Evolutionary conservation across 2,888 invertebrate genomes (phyloP).

Genomic region (Syritta pipiens): DNA sequence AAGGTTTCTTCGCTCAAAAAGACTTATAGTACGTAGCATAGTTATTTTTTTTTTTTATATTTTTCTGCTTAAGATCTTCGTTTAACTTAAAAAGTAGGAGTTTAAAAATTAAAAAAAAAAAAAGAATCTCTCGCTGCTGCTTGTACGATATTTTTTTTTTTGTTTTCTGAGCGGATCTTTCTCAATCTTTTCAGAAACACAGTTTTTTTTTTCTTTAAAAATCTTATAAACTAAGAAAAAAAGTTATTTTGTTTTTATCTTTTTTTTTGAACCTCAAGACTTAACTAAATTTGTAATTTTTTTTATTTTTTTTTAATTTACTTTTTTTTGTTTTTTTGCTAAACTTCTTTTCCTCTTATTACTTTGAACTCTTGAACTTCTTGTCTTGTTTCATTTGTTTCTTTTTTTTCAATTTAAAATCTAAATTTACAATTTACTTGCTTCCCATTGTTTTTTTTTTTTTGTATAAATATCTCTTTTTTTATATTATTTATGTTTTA

Average conservation of each 20-base stretch:
- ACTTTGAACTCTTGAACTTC: conserved; percentile 65
- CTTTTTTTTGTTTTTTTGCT: conserved; percentile 20
- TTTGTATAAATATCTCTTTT: conserved; percentile 7
- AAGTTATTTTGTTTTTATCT: conserved; percentile 5
- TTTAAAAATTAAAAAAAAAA: conserved; percentile 35
- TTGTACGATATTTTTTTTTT: conserved; percentile 54
- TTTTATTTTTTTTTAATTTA: neutral
- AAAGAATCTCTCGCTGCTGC: conserved; percentile 55
- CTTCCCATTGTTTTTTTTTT: conserved; percentile 58
- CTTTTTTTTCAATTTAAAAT: conserved; percentile 15
- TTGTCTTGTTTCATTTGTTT: conserved; percentile 45
- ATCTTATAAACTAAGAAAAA: conserved; percentile 48
- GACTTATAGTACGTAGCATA: conserved; percentile 20
- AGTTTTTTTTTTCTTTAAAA: too few species aligned
- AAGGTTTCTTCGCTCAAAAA: too few species aligned
- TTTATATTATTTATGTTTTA: neutral
- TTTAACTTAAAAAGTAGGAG: conserved; percentile 44
- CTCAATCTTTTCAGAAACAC: conserved; percentile 44
- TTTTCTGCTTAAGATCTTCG: conserved; percentile 23
- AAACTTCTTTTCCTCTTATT: conserved; percentile 19
- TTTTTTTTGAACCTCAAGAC: conserved; percentile 24
- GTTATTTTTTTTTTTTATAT: too few species aligned
- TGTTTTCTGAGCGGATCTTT: conserved; percentile 31
- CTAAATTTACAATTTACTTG: conserved; percentile 45
- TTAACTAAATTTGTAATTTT: conserved; percentile 39